A percentile compares a stretch with the other conserved stretches of the same genome.
Evolutionary conservation across 2,797 vertebrate genomes (phyloP).

Genomic region (Parambassis ranga): DNA sequence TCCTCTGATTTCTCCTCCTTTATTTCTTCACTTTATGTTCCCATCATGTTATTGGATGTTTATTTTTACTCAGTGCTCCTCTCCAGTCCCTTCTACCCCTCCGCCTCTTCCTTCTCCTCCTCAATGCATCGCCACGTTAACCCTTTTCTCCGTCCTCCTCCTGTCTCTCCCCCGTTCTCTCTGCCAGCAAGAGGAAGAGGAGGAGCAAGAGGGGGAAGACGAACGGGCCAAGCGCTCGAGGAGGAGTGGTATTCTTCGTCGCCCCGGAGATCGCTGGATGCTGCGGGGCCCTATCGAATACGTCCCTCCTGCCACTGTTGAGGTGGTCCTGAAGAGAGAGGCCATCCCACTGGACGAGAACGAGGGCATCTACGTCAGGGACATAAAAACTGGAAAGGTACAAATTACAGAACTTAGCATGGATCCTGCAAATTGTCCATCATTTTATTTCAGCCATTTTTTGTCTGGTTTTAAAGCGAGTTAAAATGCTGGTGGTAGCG

Average conservation of each 20-base stretch:
- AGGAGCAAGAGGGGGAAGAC: conserved; percentile 46
- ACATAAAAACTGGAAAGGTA: conserved; percentile 90
- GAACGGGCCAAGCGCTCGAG: conserved; percentile 43
- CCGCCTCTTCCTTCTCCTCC: background rate
- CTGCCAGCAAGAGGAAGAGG: conserved; percentile 59
- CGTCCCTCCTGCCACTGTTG: conserved; percentile 83
- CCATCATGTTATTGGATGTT: background rate
- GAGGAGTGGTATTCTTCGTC: conserved; percentile 55
- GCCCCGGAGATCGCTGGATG: conserved; percentile 91
- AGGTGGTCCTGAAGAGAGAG: conserved; percentile 80
- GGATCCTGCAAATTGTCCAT: too few relatives aligned
- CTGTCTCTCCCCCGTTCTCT: conserved; percentile 45
- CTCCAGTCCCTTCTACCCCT: background rate
- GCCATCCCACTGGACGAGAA: conserved; percentile 90
- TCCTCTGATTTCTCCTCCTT: background rate
- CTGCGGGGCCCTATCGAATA: conserved; percentile 89
- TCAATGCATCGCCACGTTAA: conserved; percentile 57
- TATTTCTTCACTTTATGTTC: background rate
- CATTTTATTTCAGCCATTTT: too few relatives aligned
- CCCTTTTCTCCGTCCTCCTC: conserved; percentile 55
- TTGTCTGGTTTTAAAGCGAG: too few relatives aligned
- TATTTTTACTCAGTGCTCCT: conserved; percentile 7
- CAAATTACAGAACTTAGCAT: background rate
- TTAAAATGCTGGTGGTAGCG: too few relatives aligned
- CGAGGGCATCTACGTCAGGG: conserved; percentile 90